phyloP scores from a whole-genome alignment of 2,888 invertebrate genomes.

The Metalampra italica region DNA sequence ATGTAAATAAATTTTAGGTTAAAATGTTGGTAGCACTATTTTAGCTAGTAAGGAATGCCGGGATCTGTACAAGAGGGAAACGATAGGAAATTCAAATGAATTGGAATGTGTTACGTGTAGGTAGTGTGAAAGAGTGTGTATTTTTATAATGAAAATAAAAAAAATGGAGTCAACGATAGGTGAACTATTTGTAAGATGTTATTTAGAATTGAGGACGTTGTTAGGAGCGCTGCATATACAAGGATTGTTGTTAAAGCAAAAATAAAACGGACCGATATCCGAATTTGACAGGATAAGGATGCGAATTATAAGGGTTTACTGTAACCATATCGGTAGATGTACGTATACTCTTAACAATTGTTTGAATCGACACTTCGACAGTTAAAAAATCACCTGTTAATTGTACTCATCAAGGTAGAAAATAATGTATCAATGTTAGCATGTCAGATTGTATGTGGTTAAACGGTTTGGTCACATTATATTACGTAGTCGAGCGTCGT shows the following conservation, averaged over 20 bases:
- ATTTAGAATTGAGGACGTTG: slow-evolving; percentile 52
- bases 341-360: slow-evolving; percentile 51
- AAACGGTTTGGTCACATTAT: slow-evolving; percentile 56
- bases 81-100: slow-evolving; percentile 25
- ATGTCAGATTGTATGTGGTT: slow-evolving; percentile 66
- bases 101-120: slow-evolving; percentile 28
- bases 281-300: slow-evolving; percentile 55
- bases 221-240: slow-evolving; percentile 31
- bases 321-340: slow-evolving; percentile 72
- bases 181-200: slow-evolving; percentile 58
- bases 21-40: slow-evolving; percentile 61
- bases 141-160: slow-evolving; percentile 57
- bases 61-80: slow-evolving; percentile 49
- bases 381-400: slow-evolving; percentile 74
- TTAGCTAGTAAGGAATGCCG: slow-evolving; percentile 58
- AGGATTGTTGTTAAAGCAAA: slow-evolving; percentile 39
- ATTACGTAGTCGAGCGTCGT: slow-evolving; percentile 56
- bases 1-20: slow-evolving; percentile 60
- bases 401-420: slow-evolving; percentile 68
- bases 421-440: slow-evolving; percentile 70
- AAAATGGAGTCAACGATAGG: slow-evolving; percentile 54
- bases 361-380: slow-evolving; percentile 62
- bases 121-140: slow-evolving; percentile 60
- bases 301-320: slow-evolving; percentile 50
- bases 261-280: slow-evolving; percentile 40